phyloP scores from a whole-genome alignment of 2,888 invertebrate species.

The Oscheius myriophilus region DNA sequence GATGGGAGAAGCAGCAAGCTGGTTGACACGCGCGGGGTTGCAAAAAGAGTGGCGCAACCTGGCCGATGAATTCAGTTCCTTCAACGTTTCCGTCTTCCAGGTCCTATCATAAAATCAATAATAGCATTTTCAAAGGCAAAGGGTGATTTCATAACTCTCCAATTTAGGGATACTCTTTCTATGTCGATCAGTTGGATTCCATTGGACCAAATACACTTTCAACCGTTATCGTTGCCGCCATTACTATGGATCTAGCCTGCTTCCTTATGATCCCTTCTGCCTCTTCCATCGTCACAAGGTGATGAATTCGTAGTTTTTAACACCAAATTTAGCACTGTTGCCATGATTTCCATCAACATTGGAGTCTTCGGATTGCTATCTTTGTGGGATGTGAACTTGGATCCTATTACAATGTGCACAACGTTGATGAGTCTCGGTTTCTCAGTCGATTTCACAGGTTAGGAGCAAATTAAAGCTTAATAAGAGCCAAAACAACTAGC shows the following conservation, averaged over 20 bases:
- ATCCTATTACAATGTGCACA: conserved; percentile 63
- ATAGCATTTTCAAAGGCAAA: neutral
- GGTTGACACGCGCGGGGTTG: conserved; percentile 48
- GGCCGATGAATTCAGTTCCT: conserved; percentile 47
- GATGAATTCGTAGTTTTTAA: neutral
- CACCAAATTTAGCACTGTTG: conserved; percentile 40
- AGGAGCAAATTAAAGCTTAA: neutral
- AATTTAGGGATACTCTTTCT: conserved; percentile 59
- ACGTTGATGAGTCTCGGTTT: conserved; percentile 57
- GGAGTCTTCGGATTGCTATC: conserved; percentile 61
- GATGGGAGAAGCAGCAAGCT: conserved; percentile 55
- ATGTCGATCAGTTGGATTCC: conserved; percentile 60
- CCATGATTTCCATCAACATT: conserved; percentile 61
- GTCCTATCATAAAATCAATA: conserved; percentile 27
- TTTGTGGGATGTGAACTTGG: conserved; percentile 58
- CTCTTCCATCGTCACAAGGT: conserved; percentile 50
- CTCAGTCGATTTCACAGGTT: conserved; percentile 51
- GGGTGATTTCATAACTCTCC: too few relatives aligned
- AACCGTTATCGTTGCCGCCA: conserved; percentile 56
- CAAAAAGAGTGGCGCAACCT: conserved; percentile 56
- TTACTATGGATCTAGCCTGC: conserved; percentile 61
- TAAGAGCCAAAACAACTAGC: too few relatives aligned
- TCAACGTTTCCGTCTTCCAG: conserved; percentile 62
- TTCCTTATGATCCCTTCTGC: conserved; percentile 58
- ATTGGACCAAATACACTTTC: conserved; percentile 55